phyloP scores from a whole-genome alignment of 2,888 invertebrate genomes.

The Adineta ricciae region DNA sequence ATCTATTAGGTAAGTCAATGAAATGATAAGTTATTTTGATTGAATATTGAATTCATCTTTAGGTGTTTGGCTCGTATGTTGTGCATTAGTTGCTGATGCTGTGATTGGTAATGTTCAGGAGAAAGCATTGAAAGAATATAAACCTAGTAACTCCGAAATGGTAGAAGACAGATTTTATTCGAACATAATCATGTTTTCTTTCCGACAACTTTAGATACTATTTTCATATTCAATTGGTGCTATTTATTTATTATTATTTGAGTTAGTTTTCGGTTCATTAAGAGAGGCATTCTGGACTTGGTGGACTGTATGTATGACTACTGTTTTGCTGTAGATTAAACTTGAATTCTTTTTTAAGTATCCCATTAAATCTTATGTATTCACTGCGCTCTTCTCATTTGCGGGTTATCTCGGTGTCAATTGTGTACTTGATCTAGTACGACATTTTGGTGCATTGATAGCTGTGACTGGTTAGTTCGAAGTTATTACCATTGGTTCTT shows the following conservation, averaged over 20 bases:
- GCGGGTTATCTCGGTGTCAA: conserved; percentile 85
- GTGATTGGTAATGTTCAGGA: conserved; percentile 93
- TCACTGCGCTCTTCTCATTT: conserved; percentile 64
- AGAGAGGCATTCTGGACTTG: not conserved
- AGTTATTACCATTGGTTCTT: not conserved
- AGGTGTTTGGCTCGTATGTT: conserved; percentile 56
- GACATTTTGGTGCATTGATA: conserved; percentile 76
- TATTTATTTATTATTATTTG: conserved; percentile 29
- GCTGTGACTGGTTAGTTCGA: conserved; percentile 55
- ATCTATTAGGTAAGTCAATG: conserved; percentile 40
- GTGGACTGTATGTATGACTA: not conserved
- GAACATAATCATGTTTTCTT: not conserved
- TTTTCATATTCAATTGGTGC: conserved; percentile 34
- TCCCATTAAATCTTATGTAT: not conserved
- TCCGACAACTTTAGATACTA: not conserved
- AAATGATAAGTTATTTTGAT: not conserved
- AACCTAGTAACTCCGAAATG: conserved; percentile 32
- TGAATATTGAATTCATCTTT: conserved; percentile 38
- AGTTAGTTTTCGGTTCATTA: not conserved
- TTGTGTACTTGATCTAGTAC: conserved; percentile 75
- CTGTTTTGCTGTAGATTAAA: not conserved
- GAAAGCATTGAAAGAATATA: conserved; percentile 56
- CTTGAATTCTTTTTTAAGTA: not conserved
- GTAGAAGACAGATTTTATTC: not conserved
- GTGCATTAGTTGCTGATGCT: conserved; percentile 83